Evolutionary conservation across 1,140 invertebrate genomes (phyloP).

Genomic region (Sycophila sp.): DNA sequence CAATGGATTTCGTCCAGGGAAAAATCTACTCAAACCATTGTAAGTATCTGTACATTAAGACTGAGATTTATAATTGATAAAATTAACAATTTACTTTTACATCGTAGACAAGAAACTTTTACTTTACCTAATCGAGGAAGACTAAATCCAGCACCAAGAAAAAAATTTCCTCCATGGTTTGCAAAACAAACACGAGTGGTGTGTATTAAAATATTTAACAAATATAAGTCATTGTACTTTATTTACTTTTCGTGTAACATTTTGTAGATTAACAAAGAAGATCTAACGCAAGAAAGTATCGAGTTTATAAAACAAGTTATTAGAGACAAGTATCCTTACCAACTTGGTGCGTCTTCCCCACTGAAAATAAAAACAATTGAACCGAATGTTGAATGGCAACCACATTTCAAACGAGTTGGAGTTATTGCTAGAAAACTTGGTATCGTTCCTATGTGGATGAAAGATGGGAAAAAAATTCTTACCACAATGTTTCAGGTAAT

Average conservation of each 20-base stretch:
- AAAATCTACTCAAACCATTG: slow-evolving; percentile 50
- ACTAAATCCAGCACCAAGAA: slow-evolving; percentile 54
- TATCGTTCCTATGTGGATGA: slow-evolving; percentile 90
- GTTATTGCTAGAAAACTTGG: slow-evolving; percentile 95
- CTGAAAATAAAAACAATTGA: slow-evolving; percentile 70
- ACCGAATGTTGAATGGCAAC: slow-evolving; percentile 71
- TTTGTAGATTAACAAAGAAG: slow-evolving; percentile 72
- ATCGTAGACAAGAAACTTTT: slow-evolving; percentile 29
- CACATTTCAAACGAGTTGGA: slow-evolving; percentile 77
- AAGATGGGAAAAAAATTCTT: slow-evolving; percentile 80
- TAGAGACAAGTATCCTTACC: slow-evolving; percentile 71
- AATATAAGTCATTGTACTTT: slow-evolving; percentile 33
- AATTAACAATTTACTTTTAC: not conserved
- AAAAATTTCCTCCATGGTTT: slow-evolving; percentile 70
- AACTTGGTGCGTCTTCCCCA: slow-evolving; percentile 60
- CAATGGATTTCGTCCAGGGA: slow-evolving; percentile 42
- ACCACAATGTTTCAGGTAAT: slow-evolving; percentile 88
- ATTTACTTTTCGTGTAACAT: not conserved
- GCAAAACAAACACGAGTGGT: slow-evolving; percentile 66
- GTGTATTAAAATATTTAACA: slow-evolving; percentile 45
- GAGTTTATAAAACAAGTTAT: slow-evolving; percentile 84
- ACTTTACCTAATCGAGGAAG: slow-evolving; percentile 39
- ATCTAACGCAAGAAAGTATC: slow-evolving; percentile 82
- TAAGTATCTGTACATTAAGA: slow-evolving; percentile 40
- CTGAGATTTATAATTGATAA: too few relatives aligned